Percentiles rank a stretch among this genome's conserved stretches.
Conservation (phyloP, 2,113 vertebrate species). For the Egretta garzetta region DNA sequence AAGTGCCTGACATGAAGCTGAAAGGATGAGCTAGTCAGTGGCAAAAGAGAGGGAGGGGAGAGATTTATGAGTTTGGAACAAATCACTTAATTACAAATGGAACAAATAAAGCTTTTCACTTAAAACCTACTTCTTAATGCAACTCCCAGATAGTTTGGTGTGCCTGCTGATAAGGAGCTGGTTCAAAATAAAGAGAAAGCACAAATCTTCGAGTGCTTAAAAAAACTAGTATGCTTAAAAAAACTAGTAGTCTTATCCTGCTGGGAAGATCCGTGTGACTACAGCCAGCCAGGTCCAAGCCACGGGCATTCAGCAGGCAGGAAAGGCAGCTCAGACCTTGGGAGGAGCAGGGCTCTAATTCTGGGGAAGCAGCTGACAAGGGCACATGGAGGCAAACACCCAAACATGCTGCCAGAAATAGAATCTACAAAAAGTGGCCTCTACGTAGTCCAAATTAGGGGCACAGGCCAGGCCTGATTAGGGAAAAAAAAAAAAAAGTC, state of each 20-base stretch:
- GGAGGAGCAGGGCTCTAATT: not conserved
- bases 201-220: not conserved
- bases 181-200: not conserved
- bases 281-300: not conserved
- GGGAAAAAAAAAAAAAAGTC: not conserved
- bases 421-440: not conserved
- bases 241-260: accelerated
- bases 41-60: not conserved
- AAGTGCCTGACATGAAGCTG: not conserved
- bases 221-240: not conserved
- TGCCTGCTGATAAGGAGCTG: not conserved
- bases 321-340: not conserved
- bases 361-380: not conserved
- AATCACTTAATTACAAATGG: conserved; percentile 33
- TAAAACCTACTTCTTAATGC: not conserved
- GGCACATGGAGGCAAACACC: not conserved
- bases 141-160: not conserved
- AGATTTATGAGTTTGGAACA: conserved; percentile 10
- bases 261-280: not conserved
- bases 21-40: not conserved
- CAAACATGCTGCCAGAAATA: not conserved
- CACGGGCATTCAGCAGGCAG: accelerated
- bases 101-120: conserved; percentile 9
- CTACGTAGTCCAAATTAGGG: not conserved
- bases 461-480: not conserved